phyloP scores from a whole-genome alignment of 2,113 vertebrate genomes.

The Cinclus mexicanus region DNA sequence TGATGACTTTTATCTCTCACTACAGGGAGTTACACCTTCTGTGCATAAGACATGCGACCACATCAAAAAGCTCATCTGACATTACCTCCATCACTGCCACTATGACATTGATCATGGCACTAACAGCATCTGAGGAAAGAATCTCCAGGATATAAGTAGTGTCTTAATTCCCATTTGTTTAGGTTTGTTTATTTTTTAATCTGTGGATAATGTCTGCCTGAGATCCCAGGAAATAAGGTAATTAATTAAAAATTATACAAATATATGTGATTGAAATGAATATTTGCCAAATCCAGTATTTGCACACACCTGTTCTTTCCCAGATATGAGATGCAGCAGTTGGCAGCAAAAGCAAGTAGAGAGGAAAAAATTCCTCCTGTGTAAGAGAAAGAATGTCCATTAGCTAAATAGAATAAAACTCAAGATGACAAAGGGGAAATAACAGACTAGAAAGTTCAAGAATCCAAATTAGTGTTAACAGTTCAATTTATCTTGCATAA shows the following conservation, averaged over 20 bases:
- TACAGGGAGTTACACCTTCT: not conserved
- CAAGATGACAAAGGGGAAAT: conserved; percentile 25
- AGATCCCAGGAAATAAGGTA: not conserved
- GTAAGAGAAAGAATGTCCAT: not conserved
- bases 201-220: not conserved
- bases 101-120: not conserved
- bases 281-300: conserved; percentile 1
- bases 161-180: not conserved
- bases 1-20: not conserved
- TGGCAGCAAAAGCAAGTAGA: not conserved
- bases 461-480: conserved; percentile 55
- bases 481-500: conserved; percentile 55
- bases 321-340: not conserved
- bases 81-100: not conserved
- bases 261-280: not conserved
- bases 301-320: conserved; percentile 25
- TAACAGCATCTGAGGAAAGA: not conserved
- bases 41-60: not conserved
- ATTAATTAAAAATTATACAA: not conserved
- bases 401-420: not conserved
- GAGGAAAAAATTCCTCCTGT: not conserved
- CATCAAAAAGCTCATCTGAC: not conserved
- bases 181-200: not conserved
- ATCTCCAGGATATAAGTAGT: not conserved
- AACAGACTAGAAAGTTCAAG: conserved; percentile 37